A percentile compares a stretch with the other conserved stretches of the same genome.
Conservation (phyloP, 2,797 vertebrate species). For the Lacerta bilineata region DNA sequence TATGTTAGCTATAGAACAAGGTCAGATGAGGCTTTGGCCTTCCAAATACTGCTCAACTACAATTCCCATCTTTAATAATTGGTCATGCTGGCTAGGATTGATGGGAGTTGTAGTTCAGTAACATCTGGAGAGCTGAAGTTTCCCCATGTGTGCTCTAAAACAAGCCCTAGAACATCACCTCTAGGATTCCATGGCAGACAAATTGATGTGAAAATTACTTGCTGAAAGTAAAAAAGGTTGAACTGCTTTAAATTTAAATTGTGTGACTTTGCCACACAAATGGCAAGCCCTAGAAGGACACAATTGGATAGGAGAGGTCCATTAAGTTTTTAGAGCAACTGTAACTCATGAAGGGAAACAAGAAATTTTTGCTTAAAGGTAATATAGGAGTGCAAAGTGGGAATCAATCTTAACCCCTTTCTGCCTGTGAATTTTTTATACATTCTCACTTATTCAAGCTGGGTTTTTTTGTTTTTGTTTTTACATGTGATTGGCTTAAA, state of each 20-base stretch:
- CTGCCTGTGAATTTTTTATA: neutral
- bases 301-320: neutral
- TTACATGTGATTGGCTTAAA: conserved; percentile 19
- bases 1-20: neutral
- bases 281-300: neutral
- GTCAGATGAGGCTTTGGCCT: neutral
- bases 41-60: neutral
- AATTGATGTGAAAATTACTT: neutral
- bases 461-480: neutral
- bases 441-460: neutral
- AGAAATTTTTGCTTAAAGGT: neutral
- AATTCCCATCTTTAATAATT: neutral
- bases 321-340: conserved; percentile 4
- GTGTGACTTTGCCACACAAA: conserved; percentile 1
- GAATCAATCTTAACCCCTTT: conserved; percentile 11
- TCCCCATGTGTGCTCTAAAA: no score
- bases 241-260: neutral
- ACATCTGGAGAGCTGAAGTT: neutral
- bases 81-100: neutral
- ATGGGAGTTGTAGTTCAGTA: neutral
- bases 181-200: neutral
- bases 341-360: neutral
- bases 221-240: neutral
- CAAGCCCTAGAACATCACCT: neutral
- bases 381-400: neutral